Base-by-base conservation (phyloP, 2,888 invertebrate genomes). In the Parnassius mnemosyne region DNA sequence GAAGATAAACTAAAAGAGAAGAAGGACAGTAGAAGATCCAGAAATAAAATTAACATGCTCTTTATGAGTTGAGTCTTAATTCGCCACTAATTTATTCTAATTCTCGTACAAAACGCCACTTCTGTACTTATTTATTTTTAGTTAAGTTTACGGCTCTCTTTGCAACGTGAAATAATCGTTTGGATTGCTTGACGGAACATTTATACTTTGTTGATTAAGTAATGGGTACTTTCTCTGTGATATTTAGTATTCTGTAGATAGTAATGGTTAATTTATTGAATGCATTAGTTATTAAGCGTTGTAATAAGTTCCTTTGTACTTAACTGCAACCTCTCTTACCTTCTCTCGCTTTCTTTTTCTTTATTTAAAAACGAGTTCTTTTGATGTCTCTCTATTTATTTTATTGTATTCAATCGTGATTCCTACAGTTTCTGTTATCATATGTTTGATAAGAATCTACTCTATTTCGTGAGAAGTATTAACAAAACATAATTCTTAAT, bases 201-300 rank as follows among this genome's bases (percentile, higher is more conserved):
- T 47, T 11, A 46, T 81, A 78, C 77, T 79, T 81, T 84, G 86
- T 88, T 86, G 82, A 85, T 82, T 85, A 89, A 89, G 87, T 85
- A 86, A 86, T 91, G 92, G 92, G 92, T 92, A 91, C 86, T 85
- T 84, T 83, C 86, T 87, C 92, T 92, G 92, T 92, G 92, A 92
- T 92, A 92, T 91, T 88, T 86, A 89, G 88, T 89, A 89, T 89
- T 89, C 84, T 86, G 75, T 88, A 87, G 83, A 83, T 85, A 80
- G 74, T 83, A 80, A 82, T 81, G 76, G 78, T 83, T 90, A 88
- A 90, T 90, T 91, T 90, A 90, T 91, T 91, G 79, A 83, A 80
- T 73, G 76, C 64, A 41, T 73, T 86, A 85, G 84, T 76, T 74
- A 75, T 69, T 89, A 85, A 85, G 86, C 69, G 71, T 76, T 79